A percentile compares a stretch with the other conserved stretches of the same genome.
These are phyloP conservation scores for Hylaea fasciaria DNA, from an alignment of 2,888 invertebrate genomes.

Conservation along the genomic window DNA sequence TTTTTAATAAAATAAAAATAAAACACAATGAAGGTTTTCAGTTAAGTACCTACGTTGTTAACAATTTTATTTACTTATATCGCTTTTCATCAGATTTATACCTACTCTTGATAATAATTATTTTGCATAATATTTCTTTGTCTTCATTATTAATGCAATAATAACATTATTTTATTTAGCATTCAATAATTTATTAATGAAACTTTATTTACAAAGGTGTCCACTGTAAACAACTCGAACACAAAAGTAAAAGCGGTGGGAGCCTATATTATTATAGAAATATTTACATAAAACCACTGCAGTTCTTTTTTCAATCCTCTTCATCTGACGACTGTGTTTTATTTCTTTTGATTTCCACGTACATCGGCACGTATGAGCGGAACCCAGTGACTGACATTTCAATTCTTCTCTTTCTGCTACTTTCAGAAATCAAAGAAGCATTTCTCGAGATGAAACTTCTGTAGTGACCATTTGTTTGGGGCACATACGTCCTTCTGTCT, in stretches of 20 bases:
- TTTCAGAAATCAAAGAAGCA: conserved; percentile 57
- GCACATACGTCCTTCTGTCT: conserved; percentile 63
- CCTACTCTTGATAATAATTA: too few relatives aligned
- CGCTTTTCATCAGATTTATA: too few relatives aligned
- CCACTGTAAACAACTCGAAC: conserved; percentile 43
- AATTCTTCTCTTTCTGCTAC: conserved; percentile 63
- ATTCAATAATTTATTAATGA: neutral
- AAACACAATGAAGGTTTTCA: too few relatives aligned
- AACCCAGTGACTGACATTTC: conserved; percentile 62
- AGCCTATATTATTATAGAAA: conserved; percentile 47
- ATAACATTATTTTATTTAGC: neutral
- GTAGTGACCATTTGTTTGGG: conserved; percentile 77
- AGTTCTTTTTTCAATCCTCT: conserved; percentile 20
- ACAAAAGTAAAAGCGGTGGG: conserved; percentile 47
- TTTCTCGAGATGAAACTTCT: conserved; percentile 62
- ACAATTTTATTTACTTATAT: too few relatives aligned
- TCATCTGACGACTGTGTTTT: conserved; percentile 46
- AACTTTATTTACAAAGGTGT: conserved; percentile 53
- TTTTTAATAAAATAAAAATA: too few relatives aligned
- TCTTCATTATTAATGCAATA: too few relatives aligned
- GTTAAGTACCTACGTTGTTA: too few relatives aligned
- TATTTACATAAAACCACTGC: conserved; percentile 17
- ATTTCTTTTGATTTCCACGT: conserved; percentile 74
- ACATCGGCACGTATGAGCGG: conserved; percentile 63
- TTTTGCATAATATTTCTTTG: too few relatives aligned